Conservation (phyloP, 2,797 vertebrate genomes). For the Molossus alvarezi region DNA sequence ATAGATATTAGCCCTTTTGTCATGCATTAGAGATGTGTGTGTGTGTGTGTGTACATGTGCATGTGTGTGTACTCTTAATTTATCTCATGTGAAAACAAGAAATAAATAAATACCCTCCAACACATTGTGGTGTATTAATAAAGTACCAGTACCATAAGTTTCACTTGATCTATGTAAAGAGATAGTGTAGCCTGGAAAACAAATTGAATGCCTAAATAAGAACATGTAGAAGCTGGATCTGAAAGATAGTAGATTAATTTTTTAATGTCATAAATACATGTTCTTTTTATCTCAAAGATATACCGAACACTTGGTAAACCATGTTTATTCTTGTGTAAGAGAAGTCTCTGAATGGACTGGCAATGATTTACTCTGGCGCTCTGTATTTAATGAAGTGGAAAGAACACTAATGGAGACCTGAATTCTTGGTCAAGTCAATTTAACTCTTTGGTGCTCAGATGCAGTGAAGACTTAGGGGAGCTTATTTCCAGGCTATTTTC, state of each 20-base stretch:
- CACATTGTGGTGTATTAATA: conserved; percentile 10
- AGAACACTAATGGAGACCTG: not conserved
- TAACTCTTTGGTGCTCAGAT: not conserved
- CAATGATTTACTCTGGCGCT: not conserved
- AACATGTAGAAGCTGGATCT: conserved; percentile 1
- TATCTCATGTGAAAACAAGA: conserved; percentile 39
- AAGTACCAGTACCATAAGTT: not conserved
- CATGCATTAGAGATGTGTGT: not conserved
- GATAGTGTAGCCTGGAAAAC: not conserved
- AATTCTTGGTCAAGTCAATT: conserved; percentile 30
- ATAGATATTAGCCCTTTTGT: not conserved
- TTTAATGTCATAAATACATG: conserved; percentile 37
- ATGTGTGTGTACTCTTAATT: not conserved
- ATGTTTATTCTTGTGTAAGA: conserved; percentile 13
- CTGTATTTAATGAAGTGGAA: not conserved
- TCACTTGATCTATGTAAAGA: not conserved
- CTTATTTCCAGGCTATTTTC: not conserved
- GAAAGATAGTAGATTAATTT: not conserved
- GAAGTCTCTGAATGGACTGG: not conserved
- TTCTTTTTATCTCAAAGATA: not conserved
- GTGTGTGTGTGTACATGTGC: too few relatives aligned
- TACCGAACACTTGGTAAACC: not conserved
- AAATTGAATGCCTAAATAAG: conserved; percentile 31
- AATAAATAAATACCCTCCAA: not conserved
- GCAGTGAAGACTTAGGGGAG: not conserved